These are phyloP conservation scores for Platerodrilus igneus DNA, from an alignment of 2,888 invertebrate genomes.

Conservation along the genomic window DNA sequence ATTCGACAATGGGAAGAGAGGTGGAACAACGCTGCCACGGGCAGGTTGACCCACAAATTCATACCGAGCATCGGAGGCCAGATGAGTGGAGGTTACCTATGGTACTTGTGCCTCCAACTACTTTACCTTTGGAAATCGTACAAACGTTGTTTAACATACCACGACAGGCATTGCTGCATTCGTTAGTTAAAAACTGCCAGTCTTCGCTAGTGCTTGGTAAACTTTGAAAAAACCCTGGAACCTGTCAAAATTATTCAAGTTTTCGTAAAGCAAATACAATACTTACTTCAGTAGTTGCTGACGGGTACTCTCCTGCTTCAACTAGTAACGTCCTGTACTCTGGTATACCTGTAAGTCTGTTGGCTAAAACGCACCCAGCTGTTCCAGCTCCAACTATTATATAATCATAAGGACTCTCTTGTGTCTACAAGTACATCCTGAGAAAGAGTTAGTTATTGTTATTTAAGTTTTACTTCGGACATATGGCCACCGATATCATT, in stretches of 20 bases:
- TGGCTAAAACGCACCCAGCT: slow-evolving; percentile 51
- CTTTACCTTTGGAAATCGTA: slow-evolving; percentile 49
- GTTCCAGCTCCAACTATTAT: slow-evolving; percentile 51
- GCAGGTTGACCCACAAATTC: no score
- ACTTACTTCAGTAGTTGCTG: slow-evolving; percentile 29
- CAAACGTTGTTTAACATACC: slow-evolving; percentile 34
- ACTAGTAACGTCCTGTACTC: slow-evolving; percentile 42
- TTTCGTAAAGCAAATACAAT: background rate
- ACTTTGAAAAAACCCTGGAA: slow-evolving; percentile 30
- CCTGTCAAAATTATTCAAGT: slow-evolving; percentile 18
- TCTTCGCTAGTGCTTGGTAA: slow-evolving; percentile 38
- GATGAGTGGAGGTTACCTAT: slow-evolving; percentile 51
- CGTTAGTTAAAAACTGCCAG: slow-evolving; percentile 34
- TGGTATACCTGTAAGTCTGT: slow-evolving; percentile 44
- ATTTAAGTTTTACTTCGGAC: no score
- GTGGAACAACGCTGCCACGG: no score
- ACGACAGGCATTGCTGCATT: slow-evolving; percentile 33
- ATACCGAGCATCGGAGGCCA: no score
- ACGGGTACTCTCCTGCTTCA: slow-evolving; percentile 40
- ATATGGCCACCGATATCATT: slow-evolving; percentile 46
- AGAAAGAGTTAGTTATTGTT: no score
- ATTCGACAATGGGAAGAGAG: no score
- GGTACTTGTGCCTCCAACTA: slow-evolving; percentile 49
- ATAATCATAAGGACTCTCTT: slow-evolving; percentile 44
- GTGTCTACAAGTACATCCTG: slow-evolving; percentile 29